Evolutionary conservation across 2,888 invertebrate genomes (phyloP).

Genomic region (Bembecia ichneumoniformis): DNA sequence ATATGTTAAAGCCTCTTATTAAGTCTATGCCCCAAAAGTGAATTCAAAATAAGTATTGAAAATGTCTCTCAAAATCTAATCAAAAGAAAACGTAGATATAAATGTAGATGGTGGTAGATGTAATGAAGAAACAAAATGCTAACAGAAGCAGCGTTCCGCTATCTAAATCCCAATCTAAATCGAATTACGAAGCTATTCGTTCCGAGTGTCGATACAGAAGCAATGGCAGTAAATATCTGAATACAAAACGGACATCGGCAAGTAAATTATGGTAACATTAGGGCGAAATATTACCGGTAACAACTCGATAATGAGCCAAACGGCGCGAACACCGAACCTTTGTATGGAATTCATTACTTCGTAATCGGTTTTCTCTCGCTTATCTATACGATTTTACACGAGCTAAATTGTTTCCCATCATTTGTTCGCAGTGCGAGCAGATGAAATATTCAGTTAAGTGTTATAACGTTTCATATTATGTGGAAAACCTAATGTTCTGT

Average conservation of each 20-base stretch:
- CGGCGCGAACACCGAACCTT: conserved; percentile 12
- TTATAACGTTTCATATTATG: background rate
- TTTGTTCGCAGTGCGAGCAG: conserved; percentile 4
- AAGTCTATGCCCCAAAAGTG: too few species aligned
- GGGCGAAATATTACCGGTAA: conserved; percentile 8
- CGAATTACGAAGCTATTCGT: background rate
- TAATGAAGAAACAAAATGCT: background rate
- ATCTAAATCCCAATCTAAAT: background rate
- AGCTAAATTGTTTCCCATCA: conserved; percentile 14
- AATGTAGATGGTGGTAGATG: too few species aligned
- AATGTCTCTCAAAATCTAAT: too few species aligned
- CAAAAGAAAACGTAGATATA: too few species aligned
- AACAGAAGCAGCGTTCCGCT: background rate
- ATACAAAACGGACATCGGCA: background rate
- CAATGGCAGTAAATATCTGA: background rate
- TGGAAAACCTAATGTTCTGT: too few species aligned
- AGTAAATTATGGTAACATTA: background rate
- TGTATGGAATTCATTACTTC: conserved; percentile 18
- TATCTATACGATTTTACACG: conserved; percentile 13
- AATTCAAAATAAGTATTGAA: too few species aligned
- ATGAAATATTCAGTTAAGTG: background rate
- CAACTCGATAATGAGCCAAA: conserved; percentile 14
- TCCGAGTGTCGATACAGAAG: background rate
- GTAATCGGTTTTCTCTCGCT: conserved; percentile 16
- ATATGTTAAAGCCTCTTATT: too few species aligned